Conservation (phyloP, 2,888 invertebrate species). For the Scelioninae gen. 2 region DNA sequence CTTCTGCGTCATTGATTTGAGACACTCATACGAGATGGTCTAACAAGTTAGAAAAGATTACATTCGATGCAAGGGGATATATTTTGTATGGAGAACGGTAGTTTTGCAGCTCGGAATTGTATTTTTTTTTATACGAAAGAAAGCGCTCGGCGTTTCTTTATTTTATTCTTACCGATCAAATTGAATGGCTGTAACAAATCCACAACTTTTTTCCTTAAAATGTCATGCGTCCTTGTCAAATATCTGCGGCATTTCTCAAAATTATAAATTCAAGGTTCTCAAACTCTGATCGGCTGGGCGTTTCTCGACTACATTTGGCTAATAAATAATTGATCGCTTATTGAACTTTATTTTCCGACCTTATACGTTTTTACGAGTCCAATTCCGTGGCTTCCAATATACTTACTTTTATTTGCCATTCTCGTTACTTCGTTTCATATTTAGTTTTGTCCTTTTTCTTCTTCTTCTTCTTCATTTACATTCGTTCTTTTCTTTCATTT, state of each 20-base stretch:
- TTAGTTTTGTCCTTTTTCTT: slow-evolving; percentile 3
- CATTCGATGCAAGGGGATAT: too few relatives aligned
- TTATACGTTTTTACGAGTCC: slow-evolving; percentile 10
- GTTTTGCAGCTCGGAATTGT: slow-evolving; percentile 68
- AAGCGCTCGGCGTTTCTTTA: too few relatives aligned
- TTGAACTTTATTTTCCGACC: slow-evolving; percentile 34
- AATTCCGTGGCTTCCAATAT: slow-evolving; percentile 6
- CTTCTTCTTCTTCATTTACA: slow-evolving; percentile 12
- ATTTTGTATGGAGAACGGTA: slow-evolving; percentile 69
- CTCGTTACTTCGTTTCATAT: slow-evolving; percentile 1
- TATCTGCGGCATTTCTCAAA: slow-evolving; percentile 53
- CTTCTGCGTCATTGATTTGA: slow-evolving; percentile 68
- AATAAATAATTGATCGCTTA: slow-evolving; percentile 11
- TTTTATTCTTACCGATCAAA: too few relatives aligned
- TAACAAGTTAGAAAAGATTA: too few relatives aligned
- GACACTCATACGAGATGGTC: too few relatives aligned
- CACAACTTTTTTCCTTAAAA: too few relatives aligned
- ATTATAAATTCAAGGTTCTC: slow-evolving; percentile 48
- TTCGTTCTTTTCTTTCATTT: slow-evolving; percentile 19
- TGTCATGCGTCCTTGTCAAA: slow-evolving; percentile 32
- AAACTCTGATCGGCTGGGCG: slow-evolving; percentile 26
- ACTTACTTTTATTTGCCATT: slow-evolving; percentile 12
- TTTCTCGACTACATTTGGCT: slow-evolving; percentile 45
- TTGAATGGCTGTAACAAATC: too few relatives aligned
- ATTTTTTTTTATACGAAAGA: too few relatives aligned